A percentile compares a stretch with the other conserved stretches of the same genome.
phyloP scores from a whole-genome alignment of 2,797 vertebrate genomes.

The Salarias fasciatus region DNA sequence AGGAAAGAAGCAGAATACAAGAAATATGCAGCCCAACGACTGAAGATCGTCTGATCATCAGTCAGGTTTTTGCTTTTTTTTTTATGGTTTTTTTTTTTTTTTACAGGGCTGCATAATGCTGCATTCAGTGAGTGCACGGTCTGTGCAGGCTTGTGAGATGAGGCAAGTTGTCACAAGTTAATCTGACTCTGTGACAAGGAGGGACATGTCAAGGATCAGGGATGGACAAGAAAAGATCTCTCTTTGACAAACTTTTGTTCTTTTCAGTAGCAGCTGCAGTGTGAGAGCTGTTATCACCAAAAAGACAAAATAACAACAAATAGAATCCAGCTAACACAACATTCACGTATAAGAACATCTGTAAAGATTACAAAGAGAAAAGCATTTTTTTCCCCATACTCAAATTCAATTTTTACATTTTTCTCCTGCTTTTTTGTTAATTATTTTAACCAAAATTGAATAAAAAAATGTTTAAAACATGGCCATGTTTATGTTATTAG shows the following conservation, averaged over 20 bases:
- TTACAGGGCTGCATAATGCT: slow-evolving; percentile 74
- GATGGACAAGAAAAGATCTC: slow-evolving; percentile 44
- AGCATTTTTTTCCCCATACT: too few species aligned
- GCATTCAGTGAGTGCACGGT: slow-evolving; percentile 68
- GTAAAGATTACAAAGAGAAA: too few species aligned
- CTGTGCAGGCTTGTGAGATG: slow-evolving; percentile 61
- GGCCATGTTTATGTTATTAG: too few species aligned
- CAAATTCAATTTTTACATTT: too few species aligned
- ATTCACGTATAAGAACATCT: too few species aligned
- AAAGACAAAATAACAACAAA: slow-evolving; percentile 14
- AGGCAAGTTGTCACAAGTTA: slow-evolving; percentile 72
- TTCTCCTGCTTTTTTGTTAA: too few species aligned
- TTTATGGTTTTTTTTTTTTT: slow-evolving; percentile 25
- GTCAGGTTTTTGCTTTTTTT: slow-evolving; percentile 7
- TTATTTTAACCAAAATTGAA: too few species aligned
- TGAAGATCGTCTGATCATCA: slow-evolving; percentile 35
- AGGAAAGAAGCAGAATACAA: slow-evolving; percentile 78
- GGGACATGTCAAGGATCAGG: slow-evolving; percentile 53
- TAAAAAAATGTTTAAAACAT: too few species aligned
- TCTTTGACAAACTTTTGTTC: slow-evolving; percentile 37
- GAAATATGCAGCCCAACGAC: slow-evolving; percentile 74
- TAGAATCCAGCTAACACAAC: slow-evolving; percentile 4
- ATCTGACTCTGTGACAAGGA: slow-evolving; percentile 69
- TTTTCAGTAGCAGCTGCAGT: background rate
- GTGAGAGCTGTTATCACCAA: slow-evolving; percentile 1